A percentile compares a stretch with the other conserved stretches of the same genome.
Evolutionary conservation across 2,113 vertebrate genomes (phyloP).

Genomic region (Macheiramphus alcinus): DNA sequence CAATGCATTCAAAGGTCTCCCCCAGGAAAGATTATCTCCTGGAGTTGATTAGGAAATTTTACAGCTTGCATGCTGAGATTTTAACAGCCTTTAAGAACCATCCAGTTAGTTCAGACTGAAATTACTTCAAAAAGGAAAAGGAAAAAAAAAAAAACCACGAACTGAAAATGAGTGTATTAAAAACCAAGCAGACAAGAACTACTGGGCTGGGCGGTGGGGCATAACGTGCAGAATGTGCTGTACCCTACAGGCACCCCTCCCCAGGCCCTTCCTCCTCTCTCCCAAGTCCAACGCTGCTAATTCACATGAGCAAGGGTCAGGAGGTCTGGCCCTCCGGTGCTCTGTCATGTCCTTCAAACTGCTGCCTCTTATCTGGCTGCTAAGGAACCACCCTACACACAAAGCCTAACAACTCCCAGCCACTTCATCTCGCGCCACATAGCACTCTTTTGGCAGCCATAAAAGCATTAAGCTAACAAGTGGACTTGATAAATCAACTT

Average conservation of each 20-base stretch:
- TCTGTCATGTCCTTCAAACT: background rate
- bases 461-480: constrained; percentile 18
- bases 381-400: background rate
- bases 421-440: background rate
- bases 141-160: background rate
- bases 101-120: background rate
- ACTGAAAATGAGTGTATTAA: background rate
- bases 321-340: background rate
- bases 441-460: background rate
- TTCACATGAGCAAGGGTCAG: background rate
- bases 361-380: constrained; percentile 24
- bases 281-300: background rate
- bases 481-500: background rate
- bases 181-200: background rate
- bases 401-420: background rate
- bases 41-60: background rate
- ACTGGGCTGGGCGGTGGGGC: background rate
- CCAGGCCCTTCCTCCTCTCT: background rate
- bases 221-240: background rate
- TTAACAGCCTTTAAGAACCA: background rate
- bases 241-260: background rate
- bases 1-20: background rate
- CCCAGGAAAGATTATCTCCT: background rate
- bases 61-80: background rate
- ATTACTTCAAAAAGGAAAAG: background rate